Conservation (phyloP, 2,888 invertebrate genomes). For the Chrysolina americana region DNA sequence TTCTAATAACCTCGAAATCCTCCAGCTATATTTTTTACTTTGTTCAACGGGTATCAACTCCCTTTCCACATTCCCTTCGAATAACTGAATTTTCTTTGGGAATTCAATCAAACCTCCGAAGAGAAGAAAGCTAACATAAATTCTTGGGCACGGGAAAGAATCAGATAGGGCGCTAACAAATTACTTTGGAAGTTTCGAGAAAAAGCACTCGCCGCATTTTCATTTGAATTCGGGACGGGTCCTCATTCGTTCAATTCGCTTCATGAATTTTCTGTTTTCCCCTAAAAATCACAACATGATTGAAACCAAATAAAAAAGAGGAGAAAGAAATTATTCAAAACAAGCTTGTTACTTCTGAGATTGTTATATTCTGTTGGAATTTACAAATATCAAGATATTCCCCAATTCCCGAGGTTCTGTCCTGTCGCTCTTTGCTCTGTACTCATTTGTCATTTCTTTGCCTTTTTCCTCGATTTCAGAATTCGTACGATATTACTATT, state of each 20-base stretch:
- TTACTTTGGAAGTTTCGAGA: conserved; percentile 20
- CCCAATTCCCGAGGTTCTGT: too few species aligned
- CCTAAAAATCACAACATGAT: not conserved
- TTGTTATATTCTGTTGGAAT: too few species aligned
- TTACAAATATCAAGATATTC: too few species aligned
- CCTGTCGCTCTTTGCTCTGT: too few species aligned
- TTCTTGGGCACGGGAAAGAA: not conserved
- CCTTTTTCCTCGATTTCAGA: too few species aligned
- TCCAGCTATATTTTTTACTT: not conserved
- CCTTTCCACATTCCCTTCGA: not conserved
- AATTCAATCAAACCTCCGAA: conserved; percentile 4
- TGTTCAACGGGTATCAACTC: not conserved
- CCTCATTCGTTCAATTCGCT: not conserved
- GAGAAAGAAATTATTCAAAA: too few species aligned
- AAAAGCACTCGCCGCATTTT: conserved; percentile 12
- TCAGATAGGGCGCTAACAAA: conserved; percentile 24
- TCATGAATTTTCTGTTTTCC: not conserved
- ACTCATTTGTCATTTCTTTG: too few species aligned
- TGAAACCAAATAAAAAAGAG: not conserved
- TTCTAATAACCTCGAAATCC: not conserved
- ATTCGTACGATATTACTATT: too few species aligned
- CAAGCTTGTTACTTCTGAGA: too few species aligned
- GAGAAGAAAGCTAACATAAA: conserved; percentile 10
- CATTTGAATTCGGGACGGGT: conserved; percentile 7
- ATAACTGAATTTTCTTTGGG: conserved; percentile 4